Percentiles rank a stretch among this genome's conserved stretches.
Conservation (phyloP, 2,888 invertebrate species). For the Physocephala rufipes region DNA sequence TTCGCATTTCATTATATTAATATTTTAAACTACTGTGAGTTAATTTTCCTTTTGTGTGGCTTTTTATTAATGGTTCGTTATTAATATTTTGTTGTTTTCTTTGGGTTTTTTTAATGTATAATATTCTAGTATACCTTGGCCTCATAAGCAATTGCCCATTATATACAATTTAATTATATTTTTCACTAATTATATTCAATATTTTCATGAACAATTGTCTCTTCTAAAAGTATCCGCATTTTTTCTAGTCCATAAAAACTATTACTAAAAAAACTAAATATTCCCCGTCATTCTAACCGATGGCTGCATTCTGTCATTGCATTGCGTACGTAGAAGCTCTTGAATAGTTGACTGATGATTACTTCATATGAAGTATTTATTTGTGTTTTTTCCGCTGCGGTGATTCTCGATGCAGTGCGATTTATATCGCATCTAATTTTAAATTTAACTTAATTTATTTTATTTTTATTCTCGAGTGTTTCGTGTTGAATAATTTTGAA, state of each 20-base stretch:
- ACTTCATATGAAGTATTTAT: too few species aligned
- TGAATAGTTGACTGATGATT: too few species aligned
- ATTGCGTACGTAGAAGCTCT: background rate
- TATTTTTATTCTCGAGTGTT: too few species aligned
- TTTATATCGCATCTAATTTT: too few species aligned
- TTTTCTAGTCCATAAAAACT: background rate
- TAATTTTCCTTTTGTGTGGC: too few species aligned
- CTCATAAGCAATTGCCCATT: background rate
- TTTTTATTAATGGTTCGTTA: background rate
- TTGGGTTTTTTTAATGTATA: background rate
- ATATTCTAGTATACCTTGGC: background rate
- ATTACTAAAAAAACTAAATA: background rate
- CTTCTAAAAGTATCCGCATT: conserved; percentile 6
- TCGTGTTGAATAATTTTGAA: too few species aligned
- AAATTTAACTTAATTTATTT: too few species aligned
- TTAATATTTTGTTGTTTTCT: background rate
- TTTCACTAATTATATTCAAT: too few species aligned
- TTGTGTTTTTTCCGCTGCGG: too few species aligned
- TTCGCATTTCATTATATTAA: background rate
- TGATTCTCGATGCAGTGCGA: too few species aligned
- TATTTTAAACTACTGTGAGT: too few species aligned
- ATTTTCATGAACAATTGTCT: background rate
- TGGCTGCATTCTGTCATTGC: background rate
- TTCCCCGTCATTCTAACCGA: conserved; percentile 9
- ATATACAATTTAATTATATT: too few species aligned